Evolutionary conservation across 2,113 vertebrate genomes (phyloP), one percentile per base, ranked within the genome.

Genomic region (Chloropsis cyanopogon): DNA sequence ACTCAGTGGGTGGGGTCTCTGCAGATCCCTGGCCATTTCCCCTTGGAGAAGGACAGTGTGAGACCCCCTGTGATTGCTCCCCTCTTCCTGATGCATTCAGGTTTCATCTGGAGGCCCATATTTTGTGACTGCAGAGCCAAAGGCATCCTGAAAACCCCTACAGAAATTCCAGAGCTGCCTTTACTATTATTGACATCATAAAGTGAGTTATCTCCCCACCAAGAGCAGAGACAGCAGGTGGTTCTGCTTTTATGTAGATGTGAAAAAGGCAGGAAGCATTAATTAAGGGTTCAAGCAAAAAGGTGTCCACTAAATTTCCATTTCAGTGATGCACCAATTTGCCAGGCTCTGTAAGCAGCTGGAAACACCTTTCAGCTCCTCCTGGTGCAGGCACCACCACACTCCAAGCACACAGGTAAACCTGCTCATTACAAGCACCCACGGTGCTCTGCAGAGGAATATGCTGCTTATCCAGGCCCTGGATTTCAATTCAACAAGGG

Each of bases 401-500:
- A 6, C 4, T 91, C 54, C 70, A 4, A 3, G 8, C 12, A 5
- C 5, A 23, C 26, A 35, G 54, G 39, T 63, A 66, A 83, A 66
- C 14, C 81, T 84, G 60, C 60, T 87, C 66, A 10, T 61, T 56
- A 37, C 61, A 78, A 95, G 86, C 80, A 81, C 41, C 42, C 72
- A 57, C 0, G 1, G 86, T 59, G 93, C 89, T 70, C 81, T 66
- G 41, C 81, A 91, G 75, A 86, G 70, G 33, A 89, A 95, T 25
- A 39, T 37, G 56, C 57, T 91, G 24, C 72, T 89, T 42, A 68
- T 22, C 57, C 73, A 33, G 61, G 41, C 41, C 79, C 66, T 80
- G 78, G 66, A 61, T 95, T 92, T 91, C 49, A 79, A 72, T 89
- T 84, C 93, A 93, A 85, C 66, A 85, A 33, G 56, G 28, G 57